Percentiles rank a stretch among this genome's conserved stretches.
Evolutionary conservation across 2,797 vertebrate genomes (phyloP).

Genomic region (Huso huso): DNA sequence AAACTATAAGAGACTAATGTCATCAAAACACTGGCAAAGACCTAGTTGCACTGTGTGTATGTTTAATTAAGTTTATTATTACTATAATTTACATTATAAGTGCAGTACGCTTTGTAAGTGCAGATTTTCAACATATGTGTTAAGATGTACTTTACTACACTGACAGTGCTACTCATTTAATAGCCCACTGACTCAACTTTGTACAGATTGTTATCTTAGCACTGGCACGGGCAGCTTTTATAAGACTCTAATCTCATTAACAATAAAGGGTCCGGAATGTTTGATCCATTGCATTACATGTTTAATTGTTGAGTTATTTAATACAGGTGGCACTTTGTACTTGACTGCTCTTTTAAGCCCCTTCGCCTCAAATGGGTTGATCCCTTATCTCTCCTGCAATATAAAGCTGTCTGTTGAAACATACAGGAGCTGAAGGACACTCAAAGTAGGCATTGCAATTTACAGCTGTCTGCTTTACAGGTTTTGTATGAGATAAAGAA

Average conservation of each 20-base stretch:
- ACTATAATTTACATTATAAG: not conserved
- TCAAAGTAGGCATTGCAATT: not conserved
- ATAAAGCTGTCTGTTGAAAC: conserved; percentile 27
- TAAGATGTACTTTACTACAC: not conserved
- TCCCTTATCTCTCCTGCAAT: conserved; percentile 27
- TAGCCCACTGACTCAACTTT: conserved; percentile 40
- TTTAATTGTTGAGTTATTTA: conserved; percentile 41
- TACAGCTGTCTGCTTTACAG: not conserved
- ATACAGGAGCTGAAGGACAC: conserved; percentile 8
- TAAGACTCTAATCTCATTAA: conserved; percentile 61
- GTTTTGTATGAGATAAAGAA: not conserved
- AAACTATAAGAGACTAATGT: not conserved
- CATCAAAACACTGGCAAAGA: no score
- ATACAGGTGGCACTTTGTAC: conserved; percentile 37
- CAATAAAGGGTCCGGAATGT: conserved; percentile 40
- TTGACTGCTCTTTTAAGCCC: conserved; percentile 33
- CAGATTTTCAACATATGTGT: not conserved
- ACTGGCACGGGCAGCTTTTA: conserved; percentile 45
- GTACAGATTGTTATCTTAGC: conserved; percentile 54
- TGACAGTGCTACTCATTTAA: conserved; percentile 33
- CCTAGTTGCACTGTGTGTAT: no score
- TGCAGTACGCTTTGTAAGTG: not conserved
- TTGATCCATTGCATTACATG: conserved; percentile 31
- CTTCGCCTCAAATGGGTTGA: conserved; percentile 25
- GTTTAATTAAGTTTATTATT: not conserved